A percentile compares a stretch with the other conserved stretches of the same genome.
These are phyloP conservation scores for Bryconaethiops microstoma DNA, from an alignment of 2,797 vertebrate genomes.

Conservation along the genomic window DNA sequence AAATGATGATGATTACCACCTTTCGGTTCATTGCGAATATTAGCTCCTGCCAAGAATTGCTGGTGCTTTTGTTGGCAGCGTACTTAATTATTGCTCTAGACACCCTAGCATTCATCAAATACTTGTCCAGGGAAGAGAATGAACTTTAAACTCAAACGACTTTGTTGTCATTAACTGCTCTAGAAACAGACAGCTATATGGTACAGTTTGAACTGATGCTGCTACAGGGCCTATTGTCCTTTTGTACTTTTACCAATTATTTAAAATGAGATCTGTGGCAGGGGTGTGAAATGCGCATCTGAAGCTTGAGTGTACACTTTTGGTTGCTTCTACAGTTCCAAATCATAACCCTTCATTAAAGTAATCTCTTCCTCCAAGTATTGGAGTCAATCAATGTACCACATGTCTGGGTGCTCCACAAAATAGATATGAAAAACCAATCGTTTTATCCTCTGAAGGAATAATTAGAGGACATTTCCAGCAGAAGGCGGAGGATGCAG, in stretches of 20 bases:
- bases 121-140: conserved; percentile 37
- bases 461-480: conserved; percentile 67
- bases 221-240: conserved; percentile 2
- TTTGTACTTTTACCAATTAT: not conserved
- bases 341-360: not conserved
- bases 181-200: not conserved
- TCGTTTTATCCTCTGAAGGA: conserved; percentile 67
- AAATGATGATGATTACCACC: conserved; percentile 64
- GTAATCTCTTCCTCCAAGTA: not conserved
- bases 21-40: conserved; percentile 72
- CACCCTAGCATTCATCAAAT: conserved; percentile 56
- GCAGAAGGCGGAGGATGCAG: conserved; percentile 60
- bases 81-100: conserved; percentile 52
- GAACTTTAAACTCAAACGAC: conserved; percentile 8
- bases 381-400: conserved; percentile 43
- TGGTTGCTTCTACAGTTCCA: not conserved
- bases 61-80: conserved; percentile 70
- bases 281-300: not conserved
- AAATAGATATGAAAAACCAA: conserved; percentile 69
- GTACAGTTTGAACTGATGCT: not conserved
- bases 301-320: not conserved
- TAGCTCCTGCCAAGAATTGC: conserved; percentile 70
- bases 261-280: not conserved
- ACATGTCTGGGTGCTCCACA: conserved; percentile 17
- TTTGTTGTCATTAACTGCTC: conserved; percentile 11